These are phyloP conservation scores for Neoitamus cyanurus DNA, from an alignment of 2,888 invertebrate genomes.

Conservation along the genomic window DNA sequence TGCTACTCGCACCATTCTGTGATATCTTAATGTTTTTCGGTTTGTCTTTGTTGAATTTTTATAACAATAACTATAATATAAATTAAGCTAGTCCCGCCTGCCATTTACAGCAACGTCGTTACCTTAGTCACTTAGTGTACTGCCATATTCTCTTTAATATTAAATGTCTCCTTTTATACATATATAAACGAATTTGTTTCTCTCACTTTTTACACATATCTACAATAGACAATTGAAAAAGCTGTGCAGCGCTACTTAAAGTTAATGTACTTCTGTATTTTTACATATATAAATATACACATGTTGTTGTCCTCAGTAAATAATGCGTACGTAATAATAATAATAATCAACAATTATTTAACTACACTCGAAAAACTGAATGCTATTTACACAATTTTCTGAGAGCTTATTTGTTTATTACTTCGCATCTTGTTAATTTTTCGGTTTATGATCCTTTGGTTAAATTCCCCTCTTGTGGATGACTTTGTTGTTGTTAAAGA, in stretches of 20 bases:
- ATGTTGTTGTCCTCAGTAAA: slow-evolving; percentile 1
- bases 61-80: slow-evolving; percentile 40
- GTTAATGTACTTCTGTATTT: slow-evolving; percentile 27
- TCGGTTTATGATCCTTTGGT: background rate
- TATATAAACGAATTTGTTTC: slow-evolving; percentile 38
- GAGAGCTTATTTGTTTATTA: slow-evolving; percentile 9
- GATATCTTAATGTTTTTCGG: background rate
- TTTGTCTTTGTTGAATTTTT: slow-evolving; percentile 33
- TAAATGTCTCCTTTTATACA: background rate
- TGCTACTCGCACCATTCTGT: slow-evolving; percentile 13
- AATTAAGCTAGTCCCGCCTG: slow-evolving; percentile 30
- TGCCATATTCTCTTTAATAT: slow-evolving; percentile 2
- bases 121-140: slow-evolving; percentile 31
- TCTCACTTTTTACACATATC: slow-evolving; percentile 45
- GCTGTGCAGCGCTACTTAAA: slow-evolving; percentile 51
- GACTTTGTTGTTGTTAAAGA: background rate
- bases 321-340: slow-evolving; percentile 25
- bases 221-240: slow-evolving; percentile 47
- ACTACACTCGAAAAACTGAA: slow-evolving; percentile 8
- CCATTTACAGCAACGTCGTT: slow-evolving; percentile 17
- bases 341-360: slow-evolving; percentile 33
- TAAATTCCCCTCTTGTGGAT: background rate
- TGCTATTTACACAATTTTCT: slow-evolving; percentile 26
- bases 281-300: slow-evolving; percentile 26
- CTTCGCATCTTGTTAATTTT: slow-evolving; percentile 1